Percentiles rank a stretch among this genome's conserved stretches.
These are phyloP conservation scores for Pachycephus smyrnensis DNA, from an alignment of 2,888 invertebrate species.

Conservation along the genomic window DNA sequence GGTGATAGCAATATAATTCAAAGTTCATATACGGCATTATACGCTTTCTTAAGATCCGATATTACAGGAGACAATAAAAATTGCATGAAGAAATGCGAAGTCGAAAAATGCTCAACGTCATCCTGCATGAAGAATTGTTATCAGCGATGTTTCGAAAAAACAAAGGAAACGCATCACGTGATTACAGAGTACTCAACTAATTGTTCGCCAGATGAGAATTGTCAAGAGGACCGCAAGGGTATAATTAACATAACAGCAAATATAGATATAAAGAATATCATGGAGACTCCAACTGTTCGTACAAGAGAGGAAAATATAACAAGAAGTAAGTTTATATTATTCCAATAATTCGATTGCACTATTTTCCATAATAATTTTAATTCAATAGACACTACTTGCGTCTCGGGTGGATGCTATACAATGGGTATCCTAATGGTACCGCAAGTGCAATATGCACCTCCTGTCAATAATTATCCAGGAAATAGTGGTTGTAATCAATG, in stretches of 20 bases:
- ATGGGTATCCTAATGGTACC: slow-evolving; percentile 25
- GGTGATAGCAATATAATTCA: neutral
- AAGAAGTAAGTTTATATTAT: neutral
- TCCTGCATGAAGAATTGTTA: slow-evolving; percentile 51
- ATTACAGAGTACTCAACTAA: slow-evolving; percentile 51
- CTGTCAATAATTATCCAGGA: neutral
- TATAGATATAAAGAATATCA: slow-evolving; percentile 46
- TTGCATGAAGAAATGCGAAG: slow-evolving; percentile 29
- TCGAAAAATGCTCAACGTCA: slow-evolving; percentile 39
- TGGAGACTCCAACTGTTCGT: slow-evolving; percentile 30
- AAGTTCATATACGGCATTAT: neutral
- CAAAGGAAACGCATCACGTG: slow-evolving; percentile 47
- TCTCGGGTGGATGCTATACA: neutral
- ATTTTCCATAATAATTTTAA: no score
- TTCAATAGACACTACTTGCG: neutral
- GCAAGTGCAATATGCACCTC: slow-evolving; percentile 17
- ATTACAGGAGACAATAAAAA: neutral
- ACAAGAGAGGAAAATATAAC: neutral
- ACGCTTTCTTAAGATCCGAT: neutral
- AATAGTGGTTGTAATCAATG: neutral
- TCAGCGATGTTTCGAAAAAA: slow-evolving; percentile 45
- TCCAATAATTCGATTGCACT: neutral
- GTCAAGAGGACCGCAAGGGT: slow-evolving; percentile 13
- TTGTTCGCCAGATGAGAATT: slow-evolving; percentile 35
- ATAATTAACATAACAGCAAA: slow-evolving; percentile 51